Percentiles rank a stretch among this genome's conserved stretches.
Conservation (phyloP, 1,140 invertebrate species). For the Plutomurus gul region DNA sequence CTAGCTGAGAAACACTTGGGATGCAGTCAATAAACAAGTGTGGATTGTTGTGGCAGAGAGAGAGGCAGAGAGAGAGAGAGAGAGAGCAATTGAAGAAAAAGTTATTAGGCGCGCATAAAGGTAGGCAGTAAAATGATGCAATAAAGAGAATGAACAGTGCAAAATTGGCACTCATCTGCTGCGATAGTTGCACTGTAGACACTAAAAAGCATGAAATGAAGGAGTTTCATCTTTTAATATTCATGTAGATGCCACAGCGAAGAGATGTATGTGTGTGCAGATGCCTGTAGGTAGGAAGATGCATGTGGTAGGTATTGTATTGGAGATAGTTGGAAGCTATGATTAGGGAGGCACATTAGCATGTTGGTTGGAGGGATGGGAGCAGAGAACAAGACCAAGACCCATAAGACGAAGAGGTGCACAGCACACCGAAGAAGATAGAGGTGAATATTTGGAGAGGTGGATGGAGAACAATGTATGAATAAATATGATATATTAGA, state of each 20-base stretch:
- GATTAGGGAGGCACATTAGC: background rate
- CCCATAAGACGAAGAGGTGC: background rate
- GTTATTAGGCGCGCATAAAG: background rate
- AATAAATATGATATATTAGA: conserved; percentile 18
- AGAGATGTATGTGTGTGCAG: background rate
- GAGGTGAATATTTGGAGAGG: background rate
- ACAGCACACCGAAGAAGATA: too few species aligned
- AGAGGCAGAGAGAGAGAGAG: too few species aligned
- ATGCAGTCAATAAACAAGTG: too few species aligned
- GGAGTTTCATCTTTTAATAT: conserved; percentile 2
- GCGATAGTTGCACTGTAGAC: conserved; percentile 3
- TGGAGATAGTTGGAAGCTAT: conserved; percentile 13
- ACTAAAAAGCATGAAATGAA: conserved; percentile 24
- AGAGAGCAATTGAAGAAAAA: background rate
- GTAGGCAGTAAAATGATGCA: background rate
- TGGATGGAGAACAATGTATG: background rate
- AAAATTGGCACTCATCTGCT: conserved; percentile 13
- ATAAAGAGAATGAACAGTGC: conserved; percentile 3
- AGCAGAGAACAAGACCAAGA: background rate
- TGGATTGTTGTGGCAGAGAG: too few species aligned
- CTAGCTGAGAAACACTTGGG: too few species aligned
- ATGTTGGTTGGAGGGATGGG: background rate
- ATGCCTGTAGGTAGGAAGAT: background rate
- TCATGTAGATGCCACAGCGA: background rate
- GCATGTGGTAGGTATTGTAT: background rate